phyloP scores from a whole-genome alignment of 2,113 vertebrate genomes.

The Hemiscyllium ocellatum region DNA sequence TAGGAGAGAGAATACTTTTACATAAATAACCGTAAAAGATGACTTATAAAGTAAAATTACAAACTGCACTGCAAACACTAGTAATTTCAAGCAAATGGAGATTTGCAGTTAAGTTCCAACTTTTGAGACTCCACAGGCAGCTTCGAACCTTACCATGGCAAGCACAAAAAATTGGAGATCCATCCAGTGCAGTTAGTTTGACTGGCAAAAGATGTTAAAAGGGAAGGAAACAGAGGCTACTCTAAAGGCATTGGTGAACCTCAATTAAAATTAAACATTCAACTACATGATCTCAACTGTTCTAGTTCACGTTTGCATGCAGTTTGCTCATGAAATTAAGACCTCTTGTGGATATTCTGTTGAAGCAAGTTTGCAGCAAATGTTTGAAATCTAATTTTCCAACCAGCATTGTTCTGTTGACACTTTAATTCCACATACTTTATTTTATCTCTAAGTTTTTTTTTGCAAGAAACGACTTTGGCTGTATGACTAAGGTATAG shows the following conservation, averaged over 20 bases:
- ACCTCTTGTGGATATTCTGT: neutral
- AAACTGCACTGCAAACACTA: neutral
- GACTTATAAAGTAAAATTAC: neutral
- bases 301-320: neutral
- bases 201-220: neutral
- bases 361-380: neutral
- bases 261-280: neutral
- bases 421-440: neutral
- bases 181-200: neutral
- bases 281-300: neutral
- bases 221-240: neutral
- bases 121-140: neutral
- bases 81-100: neutral
- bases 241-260: no score
- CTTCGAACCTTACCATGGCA: neutral
- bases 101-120: neutral
- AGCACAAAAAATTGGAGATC: neutral
- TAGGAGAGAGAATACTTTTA: neutral
- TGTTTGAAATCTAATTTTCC: neutral
- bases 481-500: neutral
- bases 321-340: neutral
- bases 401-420: neutral
- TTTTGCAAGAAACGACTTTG: neutral
- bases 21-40: neutral
- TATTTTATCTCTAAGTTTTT: neutral